A percentile compares a stretch with the other conserved stretches of the same genome.
phyloP scores from a whole-genome alignment of 2,113 vertebrate genomes.

The Rhipidura dahli region DNA sequence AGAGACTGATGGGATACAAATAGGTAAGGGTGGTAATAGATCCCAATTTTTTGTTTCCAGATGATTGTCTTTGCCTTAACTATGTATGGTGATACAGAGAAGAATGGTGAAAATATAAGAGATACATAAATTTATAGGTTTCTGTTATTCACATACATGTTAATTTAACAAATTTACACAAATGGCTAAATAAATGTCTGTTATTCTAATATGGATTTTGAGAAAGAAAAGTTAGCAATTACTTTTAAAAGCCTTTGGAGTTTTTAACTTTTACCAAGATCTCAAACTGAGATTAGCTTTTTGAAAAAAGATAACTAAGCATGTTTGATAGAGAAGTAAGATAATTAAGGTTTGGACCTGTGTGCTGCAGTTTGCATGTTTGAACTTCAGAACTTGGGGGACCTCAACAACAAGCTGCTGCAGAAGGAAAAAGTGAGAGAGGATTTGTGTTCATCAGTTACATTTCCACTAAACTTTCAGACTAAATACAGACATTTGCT shows the following conservation, averaged over 20 bases:
- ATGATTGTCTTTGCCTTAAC: background rate
- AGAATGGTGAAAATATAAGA: background rate
- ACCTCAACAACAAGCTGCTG: background rate
- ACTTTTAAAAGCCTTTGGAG: background rate
- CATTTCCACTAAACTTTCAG: background rate
- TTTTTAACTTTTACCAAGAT: background rate
- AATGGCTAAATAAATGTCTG: background rate
- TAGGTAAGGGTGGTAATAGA: background rate
- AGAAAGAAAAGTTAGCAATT: background rate
- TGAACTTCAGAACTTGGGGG: background rate
- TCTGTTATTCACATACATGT: background rate
- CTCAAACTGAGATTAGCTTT: background rate
- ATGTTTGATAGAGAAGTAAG: background rate
- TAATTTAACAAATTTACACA: background rate
- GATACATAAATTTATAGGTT: background rate
- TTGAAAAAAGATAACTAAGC: background rate
- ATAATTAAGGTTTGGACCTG: background rate
- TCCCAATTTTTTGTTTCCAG: background rate
- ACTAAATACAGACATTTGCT: background rate
- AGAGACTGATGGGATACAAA: background rate
- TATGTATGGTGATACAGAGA: background rate
- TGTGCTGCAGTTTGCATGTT: background rate
- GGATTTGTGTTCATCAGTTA: background rate
- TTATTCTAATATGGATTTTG: background rate
- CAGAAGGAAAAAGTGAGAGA: background rate